These are phyloP conservation scores for Sinodicranocentrus sp. DNA, from an alignment of 2,888 invertebrate genomes.

Conservation along the genomic window DNA sequence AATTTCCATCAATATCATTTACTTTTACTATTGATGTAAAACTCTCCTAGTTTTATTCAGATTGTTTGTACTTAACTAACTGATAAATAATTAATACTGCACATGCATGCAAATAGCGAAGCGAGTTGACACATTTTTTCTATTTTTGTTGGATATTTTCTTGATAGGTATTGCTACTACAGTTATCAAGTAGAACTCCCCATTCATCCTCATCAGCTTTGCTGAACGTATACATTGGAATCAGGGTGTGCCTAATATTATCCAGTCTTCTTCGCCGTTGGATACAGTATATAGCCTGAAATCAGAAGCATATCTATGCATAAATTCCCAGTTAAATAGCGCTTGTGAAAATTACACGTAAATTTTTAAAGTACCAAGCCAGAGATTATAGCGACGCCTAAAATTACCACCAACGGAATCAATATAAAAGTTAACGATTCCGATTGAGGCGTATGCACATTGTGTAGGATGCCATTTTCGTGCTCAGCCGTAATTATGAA, in stretches of 20 bases:
- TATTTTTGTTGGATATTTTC: no score
- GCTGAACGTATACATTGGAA: conserved; percentile 85
- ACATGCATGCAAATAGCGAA: no score
- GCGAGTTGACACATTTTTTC: no score
- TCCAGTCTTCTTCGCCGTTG: conserved; percentile 80
- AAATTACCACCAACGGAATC: conserved; percentile 65
- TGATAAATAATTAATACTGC: no score
- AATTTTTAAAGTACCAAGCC: conserved; percentile 62
- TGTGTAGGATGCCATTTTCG: conserved; percentile 11
- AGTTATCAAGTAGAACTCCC: conserved; percentile 65
- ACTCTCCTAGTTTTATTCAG: no score
- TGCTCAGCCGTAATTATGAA: conserved; percentile 15
- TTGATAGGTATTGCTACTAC: neutral
- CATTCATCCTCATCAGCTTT: conserved; percentile 83
- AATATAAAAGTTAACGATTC: conserved; percentile 51
- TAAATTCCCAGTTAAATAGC: neutral
- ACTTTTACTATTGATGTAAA: no score
- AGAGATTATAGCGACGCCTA: conserved; percentile 63
- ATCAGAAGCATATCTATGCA: neutral
- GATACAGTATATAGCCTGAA: conserved; percentile 69
- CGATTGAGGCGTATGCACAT: neutral
- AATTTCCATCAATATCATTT: no score
- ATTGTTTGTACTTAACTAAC: no score
- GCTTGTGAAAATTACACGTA: neutral
- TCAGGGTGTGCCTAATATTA: conserved; percentile 82